These are phyloP conservation scores for Crypturellus undulatus DNA, from an alignment of 2,113 vertebrate genomes.

Conservation along the genomic window DNA sequence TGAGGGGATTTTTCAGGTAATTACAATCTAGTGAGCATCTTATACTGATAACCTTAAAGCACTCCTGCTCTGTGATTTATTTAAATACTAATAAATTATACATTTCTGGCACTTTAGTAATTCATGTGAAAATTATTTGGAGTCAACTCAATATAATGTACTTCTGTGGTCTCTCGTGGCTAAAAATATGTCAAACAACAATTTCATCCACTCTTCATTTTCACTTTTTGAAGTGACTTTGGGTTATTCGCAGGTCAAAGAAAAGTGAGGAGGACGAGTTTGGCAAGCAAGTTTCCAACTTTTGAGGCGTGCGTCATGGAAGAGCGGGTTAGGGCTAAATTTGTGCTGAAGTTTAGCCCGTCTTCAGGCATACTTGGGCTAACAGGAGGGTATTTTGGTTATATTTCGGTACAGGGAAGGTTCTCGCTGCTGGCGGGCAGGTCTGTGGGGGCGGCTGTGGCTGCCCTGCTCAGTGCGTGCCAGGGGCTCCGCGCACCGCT, in stretches of 20 bases:
- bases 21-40: conserved; percentile 31
- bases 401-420: not conserved
- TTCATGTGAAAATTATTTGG: conserved; percentile 87
- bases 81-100: conserved; percentile 86
- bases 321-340: not conserved
- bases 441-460: too few relatives aligned
- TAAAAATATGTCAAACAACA: conserved; percentile 55
- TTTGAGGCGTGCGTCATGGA: not conserved
- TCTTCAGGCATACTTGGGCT: accelerated
- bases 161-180: conserved; percentile 64
- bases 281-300: accelerated
- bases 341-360: accelerated
- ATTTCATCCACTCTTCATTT: conserved; percentile 38
- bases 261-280: not conserved
- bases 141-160: conserved; percentile 74
- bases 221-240: conserved; percentile 8
- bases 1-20: conserved; percentile 8
- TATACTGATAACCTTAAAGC: conserved; percentile 62
- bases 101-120: conserved; percentile 85
- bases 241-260: not conserved
- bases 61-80: conserved; percentile 80
- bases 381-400: not conserved
- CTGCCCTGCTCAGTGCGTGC: too few relatives aligned
- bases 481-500: too few relatives aligned
- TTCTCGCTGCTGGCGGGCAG: too few relatives aligned